phyloP scores from a whole-genome alignment of 2,888 invertebrate genomes.

The Diarsia mendica region DNA sequence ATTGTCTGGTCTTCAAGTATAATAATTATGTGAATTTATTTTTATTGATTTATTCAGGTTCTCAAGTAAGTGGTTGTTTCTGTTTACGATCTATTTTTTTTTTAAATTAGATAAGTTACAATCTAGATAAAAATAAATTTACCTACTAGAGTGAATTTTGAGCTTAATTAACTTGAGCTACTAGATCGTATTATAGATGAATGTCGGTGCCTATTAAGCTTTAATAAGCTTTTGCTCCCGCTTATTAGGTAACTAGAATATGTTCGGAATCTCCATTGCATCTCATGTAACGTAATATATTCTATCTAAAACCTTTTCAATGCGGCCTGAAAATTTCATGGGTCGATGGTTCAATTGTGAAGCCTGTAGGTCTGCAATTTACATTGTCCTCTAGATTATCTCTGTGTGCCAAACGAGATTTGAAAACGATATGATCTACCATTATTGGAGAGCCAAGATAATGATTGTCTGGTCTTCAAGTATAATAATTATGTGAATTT shows the following conservation, averaged over 20 bases:
- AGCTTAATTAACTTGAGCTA: constrained; percentile 11
- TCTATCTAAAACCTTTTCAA: constrained; percentile 54
- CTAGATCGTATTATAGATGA: constrained; percentile 25
- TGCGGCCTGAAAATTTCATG: constrained; percentile 60
- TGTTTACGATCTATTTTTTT: too few species aligned
- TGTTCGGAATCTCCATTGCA: constrained; percentile 21
- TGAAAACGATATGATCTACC: constrained; percentile 35
- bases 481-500: constrained; percentile 25
- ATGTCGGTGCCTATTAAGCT: neutral
- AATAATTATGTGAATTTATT: constrained; percentile 18
- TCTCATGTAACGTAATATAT: constrained; percentile 41
- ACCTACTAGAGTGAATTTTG: constrained; percentile 20
- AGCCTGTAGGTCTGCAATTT: constrained; percentile 54
- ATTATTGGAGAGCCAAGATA: neutral
- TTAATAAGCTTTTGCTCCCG: constrained; percentile 14
- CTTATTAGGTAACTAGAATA: constrained; percentile 23
- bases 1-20: neutral
- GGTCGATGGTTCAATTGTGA: constrained; percentile 59
- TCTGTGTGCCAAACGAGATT: constrained; percentile 36
- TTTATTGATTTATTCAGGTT: constrained; percentile 9
- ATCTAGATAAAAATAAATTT: too few species aligned
- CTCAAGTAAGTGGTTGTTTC: neutral
- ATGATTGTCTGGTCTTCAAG: neutral
- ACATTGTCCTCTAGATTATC: constrained; percentile 47
- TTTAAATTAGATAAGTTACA: too few species aligned